phyloP scores from a whole-genome alignment of 2,113 vertebrate species.

The Aegithalos caudatus region DNA sequence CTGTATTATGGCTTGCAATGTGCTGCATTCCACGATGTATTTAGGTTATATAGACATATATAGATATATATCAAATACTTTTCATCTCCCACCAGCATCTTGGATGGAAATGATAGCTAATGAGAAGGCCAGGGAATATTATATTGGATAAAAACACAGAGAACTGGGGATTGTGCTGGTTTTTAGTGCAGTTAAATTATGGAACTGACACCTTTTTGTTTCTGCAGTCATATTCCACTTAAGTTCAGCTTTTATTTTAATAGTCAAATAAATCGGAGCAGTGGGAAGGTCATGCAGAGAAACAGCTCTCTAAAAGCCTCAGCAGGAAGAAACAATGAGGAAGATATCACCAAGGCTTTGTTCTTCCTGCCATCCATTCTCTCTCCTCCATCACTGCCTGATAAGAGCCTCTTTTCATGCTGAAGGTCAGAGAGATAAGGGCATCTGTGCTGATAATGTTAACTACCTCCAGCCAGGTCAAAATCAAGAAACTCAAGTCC shows the following conservation, averaged over 20 bases:
- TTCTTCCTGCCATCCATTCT: neutral
- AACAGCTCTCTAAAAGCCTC: neutral
- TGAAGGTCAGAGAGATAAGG: slow-evolving; percentile 30
- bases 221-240: neutral
- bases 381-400: neutral
- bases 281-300: slow-evolving; percentile 17
- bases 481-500: neutral
- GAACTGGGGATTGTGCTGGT: neutral
- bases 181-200: slow-evolving; percentile 5
- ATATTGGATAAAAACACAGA: neutral
- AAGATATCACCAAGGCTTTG: neutral
- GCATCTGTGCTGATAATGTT: neutral
- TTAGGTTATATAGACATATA: neutral
- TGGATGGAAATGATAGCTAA: neutral
- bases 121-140: slow-evolving; percentile 23
- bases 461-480: slow-evolving; percentile 23
- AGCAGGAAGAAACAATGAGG: neutral
- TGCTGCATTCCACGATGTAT: neutral
- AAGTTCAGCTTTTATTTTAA: slow-evolving; percentile 24
- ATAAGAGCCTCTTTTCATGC: slow-evolving; percentile 1
- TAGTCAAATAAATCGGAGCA: neutral
- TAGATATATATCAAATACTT: neutral
- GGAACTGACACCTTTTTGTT: neutral
- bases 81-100: neutral
- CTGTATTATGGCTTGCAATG: neutral